phyloP scores from a whole-genome alignment of 1,140 invertebrate species.

The Plectrocnemia conspersa region DNA sequence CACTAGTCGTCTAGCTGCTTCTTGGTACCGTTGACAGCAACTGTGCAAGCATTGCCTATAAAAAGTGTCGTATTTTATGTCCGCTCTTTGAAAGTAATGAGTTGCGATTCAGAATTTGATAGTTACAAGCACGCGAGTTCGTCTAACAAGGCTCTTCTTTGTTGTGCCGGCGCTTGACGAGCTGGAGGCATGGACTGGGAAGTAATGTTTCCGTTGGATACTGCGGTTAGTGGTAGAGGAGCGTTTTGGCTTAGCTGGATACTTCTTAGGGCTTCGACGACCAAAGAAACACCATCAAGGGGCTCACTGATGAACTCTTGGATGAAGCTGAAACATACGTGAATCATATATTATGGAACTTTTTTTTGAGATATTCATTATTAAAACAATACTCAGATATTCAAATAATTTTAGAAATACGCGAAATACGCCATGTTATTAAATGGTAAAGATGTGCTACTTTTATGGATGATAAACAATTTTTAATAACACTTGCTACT shows the following conservation, averaged over 20 bases:
- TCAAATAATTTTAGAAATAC: no score
- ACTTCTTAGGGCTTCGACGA: slow-evolving; percentile 77
- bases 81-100: no score
- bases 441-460: no score
- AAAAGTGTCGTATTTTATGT: slow-evolving; percentile 1
- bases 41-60: slow-evolving; percentile 73
- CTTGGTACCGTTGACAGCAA: slow-evolving; percentile 69
- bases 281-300: slow-evolving; percentile 73
- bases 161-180: slow-evolving; percentile 53
- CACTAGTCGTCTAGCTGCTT: slow-evolving; percentile 67
- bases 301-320: slow-evolving; percentile 82
- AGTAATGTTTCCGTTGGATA: slow-evolving; percentile 40
- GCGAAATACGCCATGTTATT: no score
- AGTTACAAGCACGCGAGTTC: slow-evolving; percentile 78
- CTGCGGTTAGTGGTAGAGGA: slow-evolving; percentile 38
- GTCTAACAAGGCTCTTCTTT: slow-evolving; percentile 71
- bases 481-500: no score
- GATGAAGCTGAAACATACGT: slow-evolving; percentile 74
- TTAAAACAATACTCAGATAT: no score
- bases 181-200: slow-evolving; percentile 50
- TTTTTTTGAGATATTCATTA: no score
- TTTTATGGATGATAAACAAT: no score
- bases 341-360: no score
- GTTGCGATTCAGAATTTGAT: background rate
- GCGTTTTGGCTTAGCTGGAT: slow-evolving; percentile 71